These are phyloP conservation scores for Sula dactylatra DNA, from an alignment of 2,113 vertebrate genomes.

Conservation along the genomic window DNA sequence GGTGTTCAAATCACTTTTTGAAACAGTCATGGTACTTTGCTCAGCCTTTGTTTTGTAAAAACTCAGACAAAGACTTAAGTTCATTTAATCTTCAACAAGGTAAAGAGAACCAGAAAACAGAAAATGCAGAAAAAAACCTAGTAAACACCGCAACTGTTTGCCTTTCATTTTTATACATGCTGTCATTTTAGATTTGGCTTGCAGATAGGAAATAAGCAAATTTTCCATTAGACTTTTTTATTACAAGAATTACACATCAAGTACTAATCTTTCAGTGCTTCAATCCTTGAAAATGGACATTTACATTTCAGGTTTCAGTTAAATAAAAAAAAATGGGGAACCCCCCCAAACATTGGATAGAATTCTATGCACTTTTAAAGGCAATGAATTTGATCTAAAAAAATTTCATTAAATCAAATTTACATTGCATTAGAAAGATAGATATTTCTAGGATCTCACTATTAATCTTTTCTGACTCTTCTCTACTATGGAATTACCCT, in stretches of 20 bases:
- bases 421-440: not conserved
- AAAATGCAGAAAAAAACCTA: not conserved
- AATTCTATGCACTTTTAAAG: not conserved
- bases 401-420: not conserved
- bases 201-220: not conserved
- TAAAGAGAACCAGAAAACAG: not conserved
- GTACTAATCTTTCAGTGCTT: not conserved
- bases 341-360: fast-evolving
- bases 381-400: not conserved
- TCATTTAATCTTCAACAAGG: not conserved
- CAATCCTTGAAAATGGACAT: not conserved
- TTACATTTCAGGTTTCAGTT: not conserved
- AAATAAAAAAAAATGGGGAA: not conserved
- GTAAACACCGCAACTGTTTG: not conserved
- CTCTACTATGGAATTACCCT: not conserved
- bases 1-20: not conserved
- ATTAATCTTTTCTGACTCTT: not conserved
- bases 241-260: not conserved
- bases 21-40: not conserved
- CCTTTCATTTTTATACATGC: not conserved
- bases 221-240: not conserved
- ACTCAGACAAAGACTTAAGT: not conserved
- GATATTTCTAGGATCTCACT: not conserved
- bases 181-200: not conserved
- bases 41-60: not conserved